Percentiles rank a stretch among this genome's conserved stretches.
phyloP scores from a whole-genome alignment of 2,113 vertebrate genomes.

The Chinchilla lanigera region DNA sequence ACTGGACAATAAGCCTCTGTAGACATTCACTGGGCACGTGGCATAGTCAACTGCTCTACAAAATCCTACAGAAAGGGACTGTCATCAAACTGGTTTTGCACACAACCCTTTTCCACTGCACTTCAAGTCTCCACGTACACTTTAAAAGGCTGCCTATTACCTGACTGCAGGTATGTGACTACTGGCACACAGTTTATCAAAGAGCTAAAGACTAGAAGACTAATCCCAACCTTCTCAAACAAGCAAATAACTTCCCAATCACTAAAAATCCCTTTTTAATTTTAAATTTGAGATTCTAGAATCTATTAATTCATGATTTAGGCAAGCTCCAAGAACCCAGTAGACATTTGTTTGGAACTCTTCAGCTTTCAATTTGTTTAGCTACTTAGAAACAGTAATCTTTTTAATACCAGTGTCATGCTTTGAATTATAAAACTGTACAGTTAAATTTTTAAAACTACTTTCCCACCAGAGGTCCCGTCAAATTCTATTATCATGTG shows the following conservation, averaged over 20 bases:
- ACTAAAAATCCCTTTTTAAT: not conserved
- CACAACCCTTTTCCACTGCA: not conserved
- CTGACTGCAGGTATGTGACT: not conserved
- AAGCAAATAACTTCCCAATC: not conserved
- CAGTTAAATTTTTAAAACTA: not conserved
- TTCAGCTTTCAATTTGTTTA: not conserved
- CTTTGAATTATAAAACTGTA: not conserved
- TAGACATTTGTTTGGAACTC: not conserved
- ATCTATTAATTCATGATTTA: not conserved
- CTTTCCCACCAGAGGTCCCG: not conserved
- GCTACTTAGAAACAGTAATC: not conserved
- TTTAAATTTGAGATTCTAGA: not conserved
- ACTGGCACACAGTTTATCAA: not conserved
- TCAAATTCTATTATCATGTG: not conserved
- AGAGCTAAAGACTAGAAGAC: not conserved
- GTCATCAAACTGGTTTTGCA: not conserved
- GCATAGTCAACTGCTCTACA: not conserved
- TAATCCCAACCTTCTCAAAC: not conserved
- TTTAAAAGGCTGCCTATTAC: rapidly evolving
- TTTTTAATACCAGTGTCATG: not conserved
- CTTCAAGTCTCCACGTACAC: not conserved
- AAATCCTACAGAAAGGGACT: not conserved
- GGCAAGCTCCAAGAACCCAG: not conserved
- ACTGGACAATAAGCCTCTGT: not conserved
- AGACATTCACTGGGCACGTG: not conserved